Evolutionary conservation across 2,888 invertebrate genomes (phyloP).

Genomic region (Baccha elongata): DNA sequence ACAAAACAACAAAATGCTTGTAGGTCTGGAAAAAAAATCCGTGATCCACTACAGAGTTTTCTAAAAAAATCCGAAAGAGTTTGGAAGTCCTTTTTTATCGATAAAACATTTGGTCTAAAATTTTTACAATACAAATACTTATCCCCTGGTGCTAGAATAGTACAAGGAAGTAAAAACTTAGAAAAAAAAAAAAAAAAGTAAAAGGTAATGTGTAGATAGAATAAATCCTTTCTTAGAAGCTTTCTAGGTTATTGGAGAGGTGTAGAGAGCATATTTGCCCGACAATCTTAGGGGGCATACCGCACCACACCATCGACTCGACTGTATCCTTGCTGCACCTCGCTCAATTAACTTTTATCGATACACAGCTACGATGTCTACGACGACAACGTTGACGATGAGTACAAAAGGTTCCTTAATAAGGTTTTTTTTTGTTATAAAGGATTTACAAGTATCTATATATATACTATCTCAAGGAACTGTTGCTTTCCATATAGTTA

Average conservation of each 20-base stretch:
- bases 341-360: conserved; percentile 73
- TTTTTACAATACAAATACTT: not conserved
- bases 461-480: conserved; percentile 20
- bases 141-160: not conserved
- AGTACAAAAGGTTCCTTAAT: conserved; percentile 71
- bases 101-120: too few species aligned
- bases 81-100: too few species aligned
- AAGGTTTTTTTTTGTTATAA: conserved; percentile 70
- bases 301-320: not conserved
- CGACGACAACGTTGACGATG: conserved; percentile 48
- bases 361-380: conserved; percentile 48
- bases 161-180: conserved; percentile 32
- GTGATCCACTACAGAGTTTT: too few species aligned
- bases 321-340: conserved; percentile 48
- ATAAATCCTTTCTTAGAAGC: conserved; percentile 61
- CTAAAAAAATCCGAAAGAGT: too few species aligned
- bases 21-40: too few species aligned
- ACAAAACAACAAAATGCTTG: too few species aligned
- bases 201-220: conserved; percentile 58
- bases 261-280: conserved; percentile 59
- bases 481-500: conserved; percentile 41
- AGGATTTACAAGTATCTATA: conserved; percentile 55
- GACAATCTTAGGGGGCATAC: conserved; percentile 50
- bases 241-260: conserved; percentile 36
- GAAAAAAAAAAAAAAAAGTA: conserved; percentile 48